Conservation (phyloP, 2,888 invertebrate species). For the Patella depressa region DNA sequence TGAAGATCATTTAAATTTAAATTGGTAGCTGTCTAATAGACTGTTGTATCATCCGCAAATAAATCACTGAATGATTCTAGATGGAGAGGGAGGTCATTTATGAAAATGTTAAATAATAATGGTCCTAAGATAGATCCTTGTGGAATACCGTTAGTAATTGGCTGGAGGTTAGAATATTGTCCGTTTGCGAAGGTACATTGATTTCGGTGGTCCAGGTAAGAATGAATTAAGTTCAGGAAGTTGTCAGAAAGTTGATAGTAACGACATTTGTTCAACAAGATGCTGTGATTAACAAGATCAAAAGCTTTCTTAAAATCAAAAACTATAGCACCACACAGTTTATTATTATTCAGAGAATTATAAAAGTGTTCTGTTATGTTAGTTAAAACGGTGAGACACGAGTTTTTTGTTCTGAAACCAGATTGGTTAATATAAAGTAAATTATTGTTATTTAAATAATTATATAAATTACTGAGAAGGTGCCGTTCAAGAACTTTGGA, state of each 20-base stretch:
- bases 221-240: not conserved
- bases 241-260: not conserved
- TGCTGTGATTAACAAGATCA: not conserved
- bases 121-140: not conserved
- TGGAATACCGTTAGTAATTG: not conserved
- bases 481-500: not conserved
- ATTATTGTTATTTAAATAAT: not conserved
- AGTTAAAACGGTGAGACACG: not conserved
- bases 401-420: not conserved
- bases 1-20: not conserved
- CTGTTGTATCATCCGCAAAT: not conserved
- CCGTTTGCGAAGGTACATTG: not conserved
- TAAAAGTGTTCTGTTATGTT: not conserved
- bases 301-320: not conserved
- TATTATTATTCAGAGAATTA: not conserved
- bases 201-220: not conserved
- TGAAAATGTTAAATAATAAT: not conserved
- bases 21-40: not conserved
- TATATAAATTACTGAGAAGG: not conserved
- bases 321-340: not conserved
- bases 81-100: not conserved
- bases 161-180: too few relatives aligned
- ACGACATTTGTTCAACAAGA: not conserved
- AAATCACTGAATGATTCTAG: not conserved
- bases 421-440: not conserved